phyloP scores from a whole-genome alignment of 2,888 invertebrate species.

The Dasypogon diadema region DNA sequence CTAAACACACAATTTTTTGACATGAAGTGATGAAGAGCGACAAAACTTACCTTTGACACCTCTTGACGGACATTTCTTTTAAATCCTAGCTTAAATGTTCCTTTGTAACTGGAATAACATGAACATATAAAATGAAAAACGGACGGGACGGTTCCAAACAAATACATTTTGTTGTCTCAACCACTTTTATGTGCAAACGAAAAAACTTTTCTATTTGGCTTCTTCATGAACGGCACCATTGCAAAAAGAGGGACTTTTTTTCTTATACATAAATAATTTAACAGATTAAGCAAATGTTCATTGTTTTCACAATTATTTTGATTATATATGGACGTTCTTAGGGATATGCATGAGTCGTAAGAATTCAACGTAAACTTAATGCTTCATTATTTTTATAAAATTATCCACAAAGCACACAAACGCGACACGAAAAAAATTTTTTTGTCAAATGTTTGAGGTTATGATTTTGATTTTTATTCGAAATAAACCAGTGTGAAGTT shows the following conservation, averaged over 20 bases:
- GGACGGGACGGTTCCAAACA: slow-evolving; percentile 47
- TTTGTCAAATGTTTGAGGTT: slow-evolving; percentile 48
- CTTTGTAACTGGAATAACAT: slow-evolving; percentile 27
- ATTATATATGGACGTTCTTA: slow-evolving; percentile 47
- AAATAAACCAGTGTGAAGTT: slow-evolving; percentile 49
- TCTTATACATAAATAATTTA: slow-evolving; percentile 45
- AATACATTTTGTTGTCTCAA: slow-evolving; percentile 36
- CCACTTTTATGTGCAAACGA: slow-evolving; percentile 2
- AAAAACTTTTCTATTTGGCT: slow-evolving; percentile 46
- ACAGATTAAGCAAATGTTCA: slow-evolving; percentile 20
- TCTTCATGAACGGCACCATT: slow-evolving; percentile 50
- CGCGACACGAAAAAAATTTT: slow-evolving; percentile 48
- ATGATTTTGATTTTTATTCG: slow-evolving; percentile 48
- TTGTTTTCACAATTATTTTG: slow-evolving; percentile 47
- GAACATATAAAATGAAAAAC: slow-evolving; percentile 37
- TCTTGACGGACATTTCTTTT: slow-evolving; percentile 42
- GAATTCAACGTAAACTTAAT: slow-evolving; percentile 30
- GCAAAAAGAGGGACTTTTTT: slow-evolving; percentile 14
- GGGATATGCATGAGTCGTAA: slow-evolving; percentile 48
- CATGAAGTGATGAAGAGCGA: no score
- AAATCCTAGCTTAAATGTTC: slow-evolving; percentile 29
- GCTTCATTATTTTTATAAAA: slow-evolving; percentile 35
- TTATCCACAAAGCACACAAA: slow-evolving; percentile 50
- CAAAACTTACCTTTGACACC: slow-evolving; percentile 48
- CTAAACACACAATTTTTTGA: background rate